Evolutionary conservation across 2,113 vertebrate genomes (phyloP).

Genomic region (Columba janthina): DNA sequence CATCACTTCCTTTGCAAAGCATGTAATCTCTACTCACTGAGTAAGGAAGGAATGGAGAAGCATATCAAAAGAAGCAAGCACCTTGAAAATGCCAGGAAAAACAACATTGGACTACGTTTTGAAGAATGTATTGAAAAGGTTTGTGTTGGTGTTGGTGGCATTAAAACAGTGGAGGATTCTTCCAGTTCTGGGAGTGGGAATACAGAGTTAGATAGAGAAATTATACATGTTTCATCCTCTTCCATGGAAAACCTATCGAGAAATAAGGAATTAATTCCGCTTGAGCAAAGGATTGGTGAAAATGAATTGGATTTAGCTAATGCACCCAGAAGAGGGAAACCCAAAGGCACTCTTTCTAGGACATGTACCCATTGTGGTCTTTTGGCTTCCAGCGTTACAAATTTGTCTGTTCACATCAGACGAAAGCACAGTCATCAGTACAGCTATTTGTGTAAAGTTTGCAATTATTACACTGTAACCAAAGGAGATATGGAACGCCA

Average conservation of each 20-base stretch:
- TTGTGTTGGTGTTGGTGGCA: conserved; percentile 75
- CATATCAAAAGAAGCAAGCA: conserved; percentile 90
- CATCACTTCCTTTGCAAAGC: conserved; percentile 89
- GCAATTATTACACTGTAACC: conserved; percentile 96
- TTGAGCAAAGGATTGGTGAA: conserved; percentile 19
- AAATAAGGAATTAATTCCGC: conserved; percentile 46
- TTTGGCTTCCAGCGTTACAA: conserved; percentile 92
- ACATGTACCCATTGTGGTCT: conserved; percentile 92
- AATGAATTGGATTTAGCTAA: conserved; percentile 36
- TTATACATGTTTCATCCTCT: conserved; percentile 18
- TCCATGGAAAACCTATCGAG: not conserved
- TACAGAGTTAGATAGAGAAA: conserved; percentile 53
- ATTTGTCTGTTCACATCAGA: conserved; percentile 92
- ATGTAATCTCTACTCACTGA: conserved; percentile 88
- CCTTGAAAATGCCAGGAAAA: conserved; percentile 82
- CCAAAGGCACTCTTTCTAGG: conserved; percentile 82
- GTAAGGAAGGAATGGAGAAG: conserved; percentile 87
- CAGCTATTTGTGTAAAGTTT: conserved; percentile 92
- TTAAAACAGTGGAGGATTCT: conserved; percentile 69
- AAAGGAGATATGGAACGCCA: conserved; percentile 99
- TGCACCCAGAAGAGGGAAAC: conserved; percentile 80
- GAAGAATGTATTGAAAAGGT: conserved; percentile 88
- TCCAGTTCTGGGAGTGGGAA: conserved; percentile 30
- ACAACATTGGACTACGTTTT: conserved; percentile 78
- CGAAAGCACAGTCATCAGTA: conserved; percentile 96